Base-by-base conservation (phyloP, 2,888 invertebrate genomes). In the Mythimna loreyi region DNA sequence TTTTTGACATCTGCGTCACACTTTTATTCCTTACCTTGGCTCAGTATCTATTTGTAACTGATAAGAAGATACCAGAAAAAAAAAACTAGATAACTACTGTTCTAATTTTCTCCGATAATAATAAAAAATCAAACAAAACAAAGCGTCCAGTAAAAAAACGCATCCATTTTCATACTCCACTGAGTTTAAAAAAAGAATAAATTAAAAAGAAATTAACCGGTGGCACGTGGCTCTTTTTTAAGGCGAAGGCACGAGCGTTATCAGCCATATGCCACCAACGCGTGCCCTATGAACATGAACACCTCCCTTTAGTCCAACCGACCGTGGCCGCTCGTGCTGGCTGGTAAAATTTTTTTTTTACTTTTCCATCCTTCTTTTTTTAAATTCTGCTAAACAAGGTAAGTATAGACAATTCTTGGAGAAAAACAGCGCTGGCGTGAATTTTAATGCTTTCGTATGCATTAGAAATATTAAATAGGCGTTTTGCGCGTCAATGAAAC, bases 201-300 rank as follows among this genome's bases (percentile, higher is more conserved):
- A 74, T 60, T 66, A 67, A 69, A 70, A 84, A 80, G 25, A 69
- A 72, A 67, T 70, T 91, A 93, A 93, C 85, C 65, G 80, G 65
- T 55, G 92, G 84, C 94, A 91, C 94, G 94, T 92, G 94, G 80
- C 89, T 57, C 60, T 81, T 83, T 78, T 90, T 92, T 88, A 90
- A 91, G 87, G 78, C 74, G 76, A 81, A 85, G 65, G 83, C 82
- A 82, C 85, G 74, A 72, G 78, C 82, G 82, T 89, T 92, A 90
- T 91, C 91, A 72, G 86, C 92, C 95, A 94, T 93, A 95, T 95
- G 95, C 89, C 91, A 92, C 93, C 84, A 84, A 88, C 94, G 93
- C 94, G 95, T 93, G 94, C 89, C 89, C 84, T 89, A 87, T 81
- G 72, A 66, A 73, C 69, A 87, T 81, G 72, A 66, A 73, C 69